A percentile compares a stretch with the other conserved stretches of the same genome.
phyloP scores from a whole-genome alignment of 2,113 vertebrate genomes.

The Pyxicephalus adspersus region DNA sequence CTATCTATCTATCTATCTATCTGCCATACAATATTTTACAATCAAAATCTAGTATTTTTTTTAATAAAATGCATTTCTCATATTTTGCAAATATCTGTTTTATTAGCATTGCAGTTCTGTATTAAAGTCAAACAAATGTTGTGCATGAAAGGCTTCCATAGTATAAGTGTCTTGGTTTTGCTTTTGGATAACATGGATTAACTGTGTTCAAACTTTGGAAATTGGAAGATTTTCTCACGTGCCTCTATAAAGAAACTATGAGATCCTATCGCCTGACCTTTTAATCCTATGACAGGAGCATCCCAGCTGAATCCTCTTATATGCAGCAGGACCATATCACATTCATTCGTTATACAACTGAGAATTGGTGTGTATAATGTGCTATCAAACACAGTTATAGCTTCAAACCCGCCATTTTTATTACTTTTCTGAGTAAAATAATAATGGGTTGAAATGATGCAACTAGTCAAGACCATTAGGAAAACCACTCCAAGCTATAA shows the following conservation, averaged over 20 bases:
- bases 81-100: too few relatives aligned
- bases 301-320: conserved; percentile 71
- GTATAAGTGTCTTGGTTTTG: conserved; percentile 14
- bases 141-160: not conserved
- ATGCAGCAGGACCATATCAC: conserved; percentile 59
- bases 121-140: too few relatives aligned
- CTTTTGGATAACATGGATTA: conserved; percentile 62
- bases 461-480: conserved; percentile 2
- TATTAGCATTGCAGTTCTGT: too few relatives aligned
- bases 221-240: conserved; percentile 76
- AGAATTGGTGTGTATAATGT: not conserved
- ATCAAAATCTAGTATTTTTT: too few relatives aligned
- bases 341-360: conserved; percentile 21
- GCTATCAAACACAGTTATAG: not conserved
- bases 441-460: conserved; percentile 59
- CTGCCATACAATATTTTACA: too few relatives aligned
- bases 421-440: conserved; percentile 60
- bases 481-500: conserved; percentile 7
- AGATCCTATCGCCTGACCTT: conserved; percentile 78
- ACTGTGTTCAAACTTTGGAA: conserved; percentile 63
- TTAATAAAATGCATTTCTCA: too few relatives aligned
- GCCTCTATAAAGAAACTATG: conserved; percentile 68
- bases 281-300: conserved; percentile 81
- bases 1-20: not conserved
- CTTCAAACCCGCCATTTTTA: conserved; percentile 59